These are phyloP conservation scores for Chaetops frenatus DNA, from an alignment of 2,113 vertebrate genomes.

Conservation along the genomic window DNA sequence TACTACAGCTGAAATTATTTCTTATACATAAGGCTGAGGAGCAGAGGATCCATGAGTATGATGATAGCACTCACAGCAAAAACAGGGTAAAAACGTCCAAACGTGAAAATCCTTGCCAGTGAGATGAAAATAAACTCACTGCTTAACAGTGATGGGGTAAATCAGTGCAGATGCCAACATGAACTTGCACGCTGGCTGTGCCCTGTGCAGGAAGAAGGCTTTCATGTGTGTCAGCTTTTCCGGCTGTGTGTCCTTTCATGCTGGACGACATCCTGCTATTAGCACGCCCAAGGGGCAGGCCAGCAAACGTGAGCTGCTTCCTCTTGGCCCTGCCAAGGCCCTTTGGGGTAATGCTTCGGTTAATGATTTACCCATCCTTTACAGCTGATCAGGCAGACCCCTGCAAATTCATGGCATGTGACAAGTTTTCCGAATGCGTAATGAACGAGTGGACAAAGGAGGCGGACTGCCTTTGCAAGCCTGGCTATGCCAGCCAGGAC, in stretches of 20 bases:
- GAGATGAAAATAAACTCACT: background rate
- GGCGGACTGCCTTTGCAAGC: conserved; percentile 77
- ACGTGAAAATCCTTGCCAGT: background rate
- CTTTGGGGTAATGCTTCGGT: background rate
- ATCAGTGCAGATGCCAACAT: background rate
- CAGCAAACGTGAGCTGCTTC: background rate
- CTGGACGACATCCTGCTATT: background rate
- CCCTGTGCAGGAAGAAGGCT: background rate
- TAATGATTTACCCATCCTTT: conserved; percentile 20
- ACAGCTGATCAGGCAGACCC: conserved; percentile 85
- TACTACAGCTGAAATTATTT: background rate
- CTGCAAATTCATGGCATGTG: conserved; percentile 88
- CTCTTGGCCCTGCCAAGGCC: background rate
- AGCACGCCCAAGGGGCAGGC: background rate
- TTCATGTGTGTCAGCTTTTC: too few relatives aligned
- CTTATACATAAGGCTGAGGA: background rate
- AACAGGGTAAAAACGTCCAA: background rate
- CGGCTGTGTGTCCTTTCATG: background rate
- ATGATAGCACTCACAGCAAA: background rate
- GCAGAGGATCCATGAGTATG: background rate
- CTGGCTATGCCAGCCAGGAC: conserved; percentile 67
- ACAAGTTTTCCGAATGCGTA: conserved; percentile 75
- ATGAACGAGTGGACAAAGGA: conserved; percentile 72
- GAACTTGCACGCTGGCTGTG: background rate
- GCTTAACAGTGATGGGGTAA: background rate